These are phyloP conservation scores for Callopanchax toddi DNA, from an alignment of 2,113 vertebrate species.

Conservation along the genomic window DNA sequence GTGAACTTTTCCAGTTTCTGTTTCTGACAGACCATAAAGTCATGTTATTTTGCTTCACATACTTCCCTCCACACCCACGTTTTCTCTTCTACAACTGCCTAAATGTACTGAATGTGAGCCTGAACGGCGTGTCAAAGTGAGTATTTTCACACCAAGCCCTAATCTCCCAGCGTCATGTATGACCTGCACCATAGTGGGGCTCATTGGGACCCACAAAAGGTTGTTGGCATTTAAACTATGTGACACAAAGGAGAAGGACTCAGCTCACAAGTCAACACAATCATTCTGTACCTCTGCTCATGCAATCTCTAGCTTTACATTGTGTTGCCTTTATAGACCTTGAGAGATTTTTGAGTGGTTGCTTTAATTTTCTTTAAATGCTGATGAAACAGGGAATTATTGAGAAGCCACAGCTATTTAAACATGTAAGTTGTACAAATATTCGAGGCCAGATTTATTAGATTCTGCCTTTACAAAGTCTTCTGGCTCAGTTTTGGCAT, in stretches of 20 bases:
- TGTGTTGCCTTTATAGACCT: constrained; percentile 65
- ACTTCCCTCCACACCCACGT: not conserved
- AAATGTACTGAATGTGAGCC: not conserved
- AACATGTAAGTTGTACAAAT: constrained; percentile 34
- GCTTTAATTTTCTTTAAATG: constrained; percentile 26
- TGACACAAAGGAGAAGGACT: constrained; percentile 46
- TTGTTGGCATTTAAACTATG: constrained; percentile 13
- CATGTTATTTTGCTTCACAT: too few species aligned
- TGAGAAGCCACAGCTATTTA: constrained; percentile 35
- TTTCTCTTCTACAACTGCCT: not conserved
- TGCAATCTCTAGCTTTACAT: constrained; percentile 69
- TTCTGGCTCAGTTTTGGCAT: constrained; percentile 12
- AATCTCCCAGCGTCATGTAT: not conserved
- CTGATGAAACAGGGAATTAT: constrained; percentile 28
- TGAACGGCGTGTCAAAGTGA: not conserved
- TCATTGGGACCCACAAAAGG: constrained; percentile 11
- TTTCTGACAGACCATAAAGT: too few species aligned
- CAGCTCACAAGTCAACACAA: constrained; percentile 29
- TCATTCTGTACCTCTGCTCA: constrained; percentile 57
- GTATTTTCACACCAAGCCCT: too few species aligned
- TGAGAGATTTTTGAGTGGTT: constrained; percentile 40
- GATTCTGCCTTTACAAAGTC: constrained; percentile 11
- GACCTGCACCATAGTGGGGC: constrained; percentile 35
- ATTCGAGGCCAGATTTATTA: constrained; percentile 16
- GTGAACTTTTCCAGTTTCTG: too few species aligned